phyloP scores from a whole-genome alignment of 2,888 invertebrate genomes.

The Endotricha flammealis region DNA sequence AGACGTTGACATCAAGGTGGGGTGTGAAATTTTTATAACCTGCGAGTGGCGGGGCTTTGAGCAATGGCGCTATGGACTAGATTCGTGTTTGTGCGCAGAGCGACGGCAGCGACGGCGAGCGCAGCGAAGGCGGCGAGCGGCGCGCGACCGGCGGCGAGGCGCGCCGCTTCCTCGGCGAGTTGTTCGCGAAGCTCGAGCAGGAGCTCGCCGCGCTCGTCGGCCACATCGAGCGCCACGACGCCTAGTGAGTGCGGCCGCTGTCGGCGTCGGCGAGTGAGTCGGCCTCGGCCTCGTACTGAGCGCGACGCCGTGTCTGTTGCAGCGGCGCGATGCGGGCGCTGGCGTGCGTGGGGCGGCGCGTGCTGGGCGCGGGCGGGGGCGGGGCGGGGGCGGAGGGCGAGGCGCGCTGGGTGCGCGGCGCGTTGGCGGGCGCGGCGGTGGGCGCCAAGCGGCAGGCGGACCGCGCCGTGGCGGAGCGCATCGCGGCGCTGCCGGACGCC shows the following conservation, averaged over 20 bases:
- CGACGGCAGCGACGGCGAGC: slow-evolving; percentile 34
- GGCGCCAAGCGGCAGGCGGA: slow-evolving; percentile 84
- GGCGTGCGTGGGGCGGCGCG: slow-evolving; percentile 94
- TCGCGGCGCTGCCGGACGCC: slow-evolving; percentile 87
- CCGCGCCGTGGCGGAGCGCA: slow-evolving; percentile 90
- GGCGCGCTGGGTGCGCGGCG: slow-evolving; percentile 52
- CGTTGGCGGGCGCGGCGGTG: slow-evolving; percentile 54
- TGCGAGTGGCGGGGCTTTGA: too few relatives aligned
- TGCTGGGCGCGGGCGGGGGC: slow-evolving; percentile 89
- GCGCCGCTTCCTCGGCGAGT: slow-evolving; percentile 90
- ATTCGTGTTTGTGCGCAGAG: slow-evolving; percentile 27
- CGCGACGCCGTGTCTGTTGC: slow-evolving; percentile 25
- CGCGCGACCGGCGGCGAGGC: slow-evolving; percentile 74
- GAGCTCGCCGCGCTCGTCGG: slow-evolving; percentile 92
- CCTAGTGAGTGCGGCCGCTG: slow-evolving; percentile 85
- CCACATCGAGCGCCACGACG: slow-evolving; percentile 91
- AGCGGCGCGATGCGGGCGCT: slow-evolving; percentile 97
- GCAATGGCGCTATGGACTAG: too few relatives aligned
- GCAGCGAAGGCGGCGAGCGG: slow-evolving; percentile 32
- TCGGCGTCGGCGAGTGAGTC: background rate
- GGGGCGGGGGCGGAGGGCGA: slow-evolving; percentile 82
- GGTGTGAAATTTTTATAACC: background rate
- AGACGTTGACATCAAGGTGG: slow-evolving; percentile 73
- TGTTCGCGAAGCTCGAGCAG: slow-evolving; percentile 92
- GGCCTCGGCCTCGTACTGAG: background rate